Percentiles rank a stretch among this genome's conserved stretches.
Conservation (phyloP, 2,888 invertebrate genomes). For the Euzophera pinguis region DNA sequence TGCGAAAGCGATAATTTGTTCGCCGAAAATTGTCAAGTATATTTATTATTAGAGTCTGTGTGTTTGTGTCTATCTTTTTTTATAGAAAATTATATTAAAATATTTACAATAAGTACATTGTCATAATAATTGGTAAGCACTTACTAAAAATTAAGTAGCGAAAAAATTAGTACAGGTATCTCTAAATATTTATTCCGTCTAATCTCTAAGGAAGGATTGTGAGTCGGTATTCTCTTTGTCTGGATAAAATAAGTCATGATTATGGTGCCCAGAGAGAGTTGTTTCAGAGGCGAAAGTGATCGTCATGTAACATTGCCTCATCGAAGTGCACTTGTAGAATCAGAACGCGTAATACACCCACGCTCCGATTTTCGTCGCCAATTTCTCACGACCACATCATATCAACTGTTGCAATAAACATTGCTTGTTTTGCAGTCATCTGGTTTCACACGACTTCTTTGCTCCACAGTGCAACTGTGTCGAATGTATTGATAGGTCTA, state of each 20-base stretch:
- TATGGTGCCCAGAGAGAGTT: constrained; percentile 37
- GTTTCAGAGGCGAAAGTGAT: constrained; percentile 60
- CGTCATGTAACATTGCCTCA: constrained; percentile 57
- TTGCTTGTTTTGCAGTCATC: constrained; percentile 48
- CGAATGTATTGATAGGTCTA: constrained; percentile 41
- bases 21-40: no score
- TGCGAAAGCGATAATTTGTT: no score
- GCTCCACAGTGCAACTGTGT: constrained; percentile 34
- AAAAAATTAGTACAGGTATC: no score
- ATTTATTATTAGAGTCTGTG: no score
- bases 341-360: constrained; percentile 66
- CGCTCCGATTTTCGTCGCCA: constrained; percentile 63
- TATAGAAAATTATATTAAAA: no score
- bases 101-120: no score
- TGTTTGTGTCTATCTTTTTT: no score
- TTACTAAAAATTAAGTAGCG: no score
- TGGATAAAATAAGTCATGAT: not conserved
- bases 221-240: not conserved
- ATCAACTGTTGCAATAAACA: constrained; percentile 50
- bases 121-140: no score
- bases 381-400: constrained; percentile 68
- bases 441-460: constrained; percentile 59
- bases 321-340: constrained; percentile 60
- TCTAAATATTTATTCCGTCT: not conserved
- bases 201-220: not conserved